phyloP scores from a whole-genome alignment of 1,140 invertebrate species.

The Octopus sinensis region DNA sequence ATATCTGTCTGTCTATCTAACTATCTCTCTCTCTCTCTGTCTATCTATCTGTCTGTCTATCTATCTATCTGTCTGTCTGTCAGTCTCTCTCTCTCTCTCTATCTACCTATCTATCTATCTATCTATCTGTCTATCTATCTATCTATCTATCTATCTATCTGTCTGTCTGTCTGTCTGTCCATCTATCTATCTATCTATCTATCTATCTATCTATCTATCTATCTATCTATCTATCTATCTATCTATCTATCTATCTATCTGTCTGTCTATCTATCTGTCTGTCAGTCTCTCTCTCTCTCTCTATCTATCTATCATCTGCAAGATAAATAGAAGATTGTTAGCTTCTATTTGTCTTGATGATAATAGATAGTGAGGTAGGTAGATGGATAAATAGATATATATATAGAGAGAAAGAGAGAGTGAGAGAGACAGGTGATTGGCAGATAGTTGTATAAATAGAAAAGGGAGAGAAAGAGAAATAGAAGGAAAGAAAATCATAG shows the following conservation, averaged over 20 bases:
- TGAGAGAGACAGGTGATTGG: too few species aligned
- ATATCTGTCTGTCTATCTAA: neutral
- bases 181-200: neutral
- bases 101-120: neutral
- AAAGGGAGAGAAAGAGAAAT: too few species aligned
- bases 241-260: neutral
- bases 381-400: too few species aligned
- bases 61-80: neutral
- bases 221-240: slow-evolving; percentile 1
- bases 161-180: neutral
- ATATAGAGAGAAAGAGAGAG: too few species aligned
- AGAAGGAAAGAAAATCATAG: too few species aligned
- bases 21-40: neutral
- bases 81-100: neutral
- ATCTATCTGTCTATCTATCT: neutral
- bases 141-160: neutral
- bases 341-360: too few species aligned
- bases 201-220: neutral
- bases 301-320: neutral
- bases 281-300: neutral
- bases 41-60: neutral
- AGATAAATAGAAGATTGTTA: too few species aligned
- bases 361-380: too few species aligned
- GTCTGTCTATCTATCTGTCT: neutral
- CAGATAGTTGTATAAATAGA: too few species aligned